Conservation (phyloP, 2,113 vertebrate species). For the Brevimyrus niger region DNA sequence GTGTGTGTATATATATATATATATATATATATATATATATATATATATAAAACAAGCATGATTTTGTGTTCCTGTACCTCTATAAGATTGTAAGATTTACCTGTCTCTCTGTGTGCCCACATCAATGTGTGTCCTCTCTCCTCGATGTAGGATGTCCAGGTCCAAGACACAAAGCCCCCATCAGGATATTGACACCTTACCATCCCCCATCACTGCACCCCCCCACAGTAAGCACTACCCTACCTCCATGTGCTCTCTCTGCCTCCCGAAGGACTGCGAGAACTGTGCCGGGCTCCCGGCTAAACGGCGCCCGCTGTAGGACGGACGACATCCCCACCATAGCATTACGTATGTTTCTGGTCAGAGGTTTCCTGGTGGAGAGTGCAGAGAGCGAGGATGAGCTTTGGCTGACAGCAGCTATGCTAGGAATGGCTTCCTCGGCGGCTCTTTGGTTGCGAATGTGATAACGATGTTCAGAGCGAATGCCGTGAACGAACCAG, state of each 20-base stretch:
- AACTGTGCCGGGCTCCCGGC: neutral
- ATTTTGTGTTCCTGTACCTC: neutral
- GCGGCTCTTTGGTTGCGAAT: too few species aligned
- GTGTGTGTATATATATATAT: too few species aligned
- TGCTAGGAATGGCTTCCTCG: neutral
- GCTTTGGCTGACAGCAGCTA: neutral
- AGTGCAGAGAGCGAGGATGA: neutral
- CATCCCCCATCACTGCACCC: constrained; percentile 37
- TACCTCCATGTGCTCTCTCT: neutral
- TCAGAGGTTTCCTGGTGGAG: neutral
- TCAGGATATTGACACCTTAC: constrained; percentile 76
- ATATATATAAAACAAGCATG: too few species aligned
- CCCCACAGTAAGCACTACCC: constrained; percentile 51
- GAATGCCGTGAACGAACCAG: neutral
- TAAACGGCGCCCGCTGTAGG: neutral
- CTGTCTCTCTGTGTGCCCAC: neutral
- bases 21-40: too few species aligned
- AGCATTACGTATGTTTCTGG: neutral
- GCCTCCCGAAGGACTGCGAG: neutral
- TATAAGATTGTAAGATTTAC: neutral
- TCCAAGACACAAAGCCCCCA: constrained; percentile 78
- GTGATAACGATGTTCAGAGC: neutral
- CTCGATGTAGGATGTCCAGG: constrained; percentile 75
- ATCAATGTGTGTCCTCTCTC: constrained; percentile 17
- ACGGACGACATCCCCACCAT: neutral